Conservation (phyloP, 1,140 invertebrate genomes). For the Platorchestia sp. region DNA sequence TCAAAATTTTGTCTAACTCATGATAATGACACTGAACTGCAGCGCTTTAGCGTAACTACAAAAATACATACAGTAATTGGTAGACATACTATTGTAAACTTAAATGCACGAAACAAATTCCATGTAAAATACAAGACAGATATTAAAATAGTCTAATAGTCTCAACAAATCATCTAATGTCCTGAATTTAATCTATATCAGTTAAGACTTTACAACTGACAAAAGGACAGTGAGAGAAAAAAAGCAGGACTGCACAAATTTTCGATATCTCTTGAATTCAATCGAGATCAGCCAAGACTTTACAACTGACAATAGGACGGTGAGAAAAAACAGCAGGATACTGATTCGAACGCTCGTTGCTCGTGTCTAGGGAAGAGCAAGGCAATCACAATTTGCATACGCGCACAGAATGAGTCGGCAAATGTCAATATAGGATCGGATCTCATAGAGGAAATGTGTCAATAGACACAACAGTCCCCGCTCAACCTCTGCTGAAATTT, state of each 20-base stretch:
- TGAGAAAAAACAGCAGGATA: neutral
- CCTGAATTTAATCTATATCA: neutral
- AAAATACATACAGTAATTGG: too few species aligned
- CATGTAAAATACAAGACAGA: neutral
- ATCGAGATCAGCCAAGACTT: neutral
- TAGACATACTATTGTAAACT: too few species aligned
- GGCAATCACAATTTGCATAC: constrained; percentile 53
- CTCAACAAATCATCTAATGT: neutral
- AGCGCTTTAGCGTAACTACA: too few species aligned
- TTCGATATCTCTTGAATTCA: neutral
- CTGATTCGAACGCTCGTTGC: neutral
- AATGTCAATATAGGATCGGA: constrained; percentile 51
- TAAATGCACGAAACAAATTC: too few species aligned
- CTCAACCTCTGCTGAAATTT: constrained; percentile 17
- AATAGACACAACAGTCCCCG: constrained; percentile 29
- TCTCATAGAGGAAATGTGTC: constrained; percentile 51
- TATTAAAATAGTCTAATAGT: neutral
- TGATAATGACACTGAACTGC: too few species aligned
- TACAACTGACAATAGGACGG: neutral
- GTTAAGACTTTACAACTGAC: neutral
- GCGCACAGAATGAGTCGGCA: constrained; percentile 43
- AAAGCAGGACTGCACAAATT: neutral
- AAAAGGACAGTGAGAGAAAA: neutral
- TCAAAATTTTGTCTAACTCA: too few species aligned
- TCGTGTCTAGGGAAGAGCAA: constrained; percentile 40